Evolutionary conservation across 2,797 vertebrate species (phyloP).

Genomic region (Momotus momota): DNA sequence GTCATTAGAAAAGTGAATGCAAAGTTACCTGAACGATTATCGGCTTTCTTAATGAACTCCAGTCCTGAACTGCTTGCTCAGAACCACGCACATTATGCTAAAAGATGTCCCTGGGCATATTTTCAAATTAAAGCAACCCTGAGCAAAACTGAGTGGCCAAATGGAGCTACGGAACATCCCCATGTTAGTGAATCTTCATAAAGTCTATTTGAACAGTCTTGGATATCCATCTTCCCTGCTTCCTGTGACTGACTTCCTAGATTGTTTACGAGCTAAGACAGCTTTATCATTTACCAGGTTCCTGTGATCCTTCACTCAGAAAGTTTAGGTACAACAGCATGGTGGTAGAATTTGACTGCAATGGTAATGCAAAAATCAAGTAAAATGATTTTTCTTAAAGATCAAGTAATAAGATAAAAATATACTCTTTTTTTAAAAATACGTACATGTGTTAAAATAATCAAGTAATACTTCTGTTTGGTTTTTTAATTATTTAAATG

Average conservation of each 20-base stretch:
- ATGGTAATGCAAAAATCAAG: neutral
- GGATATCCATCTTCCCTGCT: neutral
- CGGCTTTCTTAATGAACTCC: neutral
- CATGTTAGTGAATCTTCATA: neutral
- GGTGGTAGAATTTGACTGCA: neutral
- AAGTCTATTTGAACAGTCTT: neutral
- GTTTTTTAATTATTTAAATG: neutral
- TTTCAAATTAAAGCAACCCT: neutral
- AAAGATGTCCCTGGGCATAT: neutral
- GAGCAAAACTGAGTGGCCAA: neutral
- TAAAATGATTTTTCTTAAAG: neutral
- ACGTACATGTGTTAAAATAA: neutral
- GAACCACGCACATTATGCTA: accelerated
- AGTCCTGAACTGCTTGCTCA: neutral
- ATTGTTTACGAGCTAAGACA: neutral
- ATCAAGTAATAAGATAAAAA: neutral
- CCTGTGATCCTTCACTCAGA: neutral
- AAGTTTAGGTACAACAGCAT: neutral
- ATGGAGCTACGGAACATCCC: neutral
- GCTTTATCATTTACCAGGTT: neutral
- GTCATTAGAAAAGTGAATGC: neutral
- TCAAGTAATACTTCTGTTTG: neutral
- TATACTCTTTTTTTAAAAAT: too few relatives aligned
- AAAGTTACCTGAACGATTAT: neutral
- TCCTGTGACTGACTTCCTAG: neutral